Evolutionary conservation across 2,113 vertebrate species (phyloP).

Genomic region (Regulus satrapa): DNA sequence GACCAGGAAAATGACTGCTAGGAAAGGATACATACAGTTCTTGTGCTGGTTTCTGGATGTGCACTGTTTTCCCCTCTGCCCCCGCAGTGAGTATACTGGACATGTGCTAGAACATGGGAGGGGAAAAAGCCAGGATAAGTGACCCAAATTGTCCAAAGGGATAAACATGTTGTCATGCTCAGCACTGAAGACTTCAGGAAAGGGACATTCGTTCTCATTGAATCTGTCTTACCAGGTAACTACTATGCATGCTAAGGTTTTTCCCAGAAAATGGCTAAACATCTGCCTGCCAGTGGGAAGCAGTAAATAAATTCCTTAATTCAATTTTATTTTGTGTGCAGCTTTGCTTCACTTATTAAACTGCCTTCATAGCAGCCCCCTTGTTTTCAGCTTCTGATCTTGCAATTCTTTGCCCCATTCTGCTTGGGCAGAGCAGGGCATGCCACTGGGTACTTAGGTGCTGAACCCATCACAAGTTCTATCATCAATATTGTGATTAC

Average conservation of each 20-base stretch:
- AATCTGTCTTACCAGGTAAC: not conserved
- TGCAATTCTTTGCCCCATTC: not conserved
- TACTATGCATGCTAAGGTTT: not conserved
- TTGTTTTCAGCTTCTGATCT: not conserved
- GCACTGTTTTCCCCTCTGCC: not conserved
- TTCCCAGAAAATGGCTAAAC: not conserved
- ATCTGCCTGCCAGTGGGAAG: not conserved
- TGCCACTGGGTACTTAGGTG: not conserved
- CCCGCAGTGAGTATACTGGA: fast-evolving
- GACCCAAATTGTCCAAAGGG: not conserved
- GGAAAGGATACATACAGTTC: not conserved
- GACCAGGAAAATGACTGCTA: not conserved
- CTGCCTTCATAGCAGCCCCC: not conserved
- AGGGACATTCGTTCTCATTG: not conserved
- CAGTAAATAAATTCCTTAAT: not conserved
- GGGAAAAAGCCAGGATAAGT: not conserved
- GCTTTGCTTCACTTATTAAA: not conserved
- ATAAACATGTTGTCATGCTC: not conserved
- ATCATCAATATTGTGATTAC: not conserved
- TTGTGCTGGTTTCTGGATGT: not conserved
- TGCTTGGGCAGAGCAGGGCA: not conserved
- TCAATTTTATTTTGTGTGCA: not conserved
- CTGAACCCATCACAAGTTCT: not conserved
- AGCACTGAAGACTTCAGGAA: not conserved
- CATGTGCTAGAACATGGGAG: not conserved